Conservation (phyloP, 2,888 invertebrate species). For the Globia sparganii region DNA sequence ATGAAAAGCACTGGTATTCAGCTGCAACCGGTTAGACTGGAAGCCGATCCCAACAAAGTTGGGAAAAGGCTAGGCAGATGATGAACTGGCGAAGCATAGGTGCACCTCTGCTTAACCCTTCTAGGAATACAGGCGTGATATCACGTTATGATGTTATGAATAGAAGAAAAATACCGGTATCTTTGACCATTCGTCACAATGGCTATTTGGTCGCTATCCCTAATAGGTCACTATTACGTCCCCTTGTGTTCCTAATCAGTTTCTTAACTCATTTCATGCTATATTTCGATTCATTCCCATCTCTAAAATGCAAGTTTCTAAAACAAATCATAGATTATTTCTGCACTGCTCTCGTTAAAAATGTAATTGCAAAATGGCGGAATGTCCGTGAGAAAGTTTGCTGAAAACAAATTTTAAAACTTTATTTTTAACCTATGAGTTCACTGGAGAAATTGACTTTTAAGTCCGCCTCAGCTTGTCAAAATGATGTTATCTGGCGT, state of each 20-base stretch:
- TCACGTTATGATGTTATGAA: neutral
- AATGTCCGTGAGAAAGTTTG: slow-evolving; percentile 34
- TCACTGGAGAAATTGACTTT: slow-evolving; percentile 37
- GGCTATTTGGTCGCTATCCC: no score
- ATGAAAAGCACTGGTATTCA: no score
- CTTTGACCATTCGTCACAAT: no score
- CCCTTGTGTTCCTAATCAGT: no score
- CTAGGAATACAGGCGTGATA: neutral
- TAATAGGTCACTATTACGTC: no score
- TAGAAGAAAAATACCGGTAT: slow-evolving; percentile 15
- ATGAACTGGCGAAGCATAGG: no score
- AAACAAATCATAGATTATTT: slow-evolving; percentile 11
- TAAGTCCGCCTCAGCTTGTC: slow-evolving; percentile 21
- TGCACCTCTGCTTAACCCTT: neutral
- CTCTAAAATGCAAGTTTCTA: neutral
- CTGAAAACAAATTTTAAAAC: slow-evolving; percentile 14
- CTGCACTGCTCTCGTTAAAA: neutral
- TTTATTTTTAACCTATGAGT: slow-evolving; percentile 49
- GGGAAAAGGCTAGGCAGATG: no score
- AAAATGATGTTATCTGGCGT: slow-evolving; percentile 57
- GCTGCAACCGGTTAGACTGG: no score
- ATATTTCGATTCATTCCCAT: no score
- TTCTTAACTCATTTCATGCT: no score
- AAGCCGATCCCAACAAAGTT: no score
- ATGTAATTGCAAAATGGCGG: neutral